These are phyloP conservation scores for Euproctis similis DNA, from an alignment of 2,888 invertebrate species.

Conservation along the genomic window DNA sequence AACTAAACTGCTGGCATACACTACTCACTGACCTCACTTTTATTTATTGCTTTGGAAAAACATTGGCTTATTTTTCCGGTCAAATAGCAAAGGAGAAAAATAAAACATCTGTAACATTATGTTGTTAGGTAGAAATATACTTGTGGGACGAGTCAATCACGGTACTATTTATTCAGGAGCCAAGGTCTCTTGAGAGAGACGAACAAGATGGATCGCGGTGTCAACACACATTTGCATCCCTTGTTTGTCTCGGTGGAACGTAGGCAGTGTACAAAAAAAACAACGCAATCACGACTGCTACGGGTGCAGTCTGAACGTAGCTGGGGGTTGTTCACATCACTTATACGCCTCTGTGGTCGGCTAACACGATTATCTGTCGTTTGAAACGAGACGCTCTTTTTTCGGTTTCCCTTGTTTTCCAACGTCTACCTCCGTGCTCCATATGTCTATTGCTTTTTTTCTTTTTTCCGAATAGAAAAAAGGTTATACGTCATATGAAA, in stretches of 20 bases:
- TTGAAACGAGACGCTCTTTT: conserved; percentile 69
- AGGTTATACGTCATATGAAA: conserved; percentile 73
- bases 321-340: conserved; percentile 55
- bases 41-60: conserved; percentile 39
- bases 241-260: conserved; percentile 69
- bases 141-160: conserved; percentile 61
- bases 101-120: conserved; percentile 50
- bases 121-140: conserved; percentile 52
- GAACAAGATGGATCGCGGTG: conserved; percentile 74
- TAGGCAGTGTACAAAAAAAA: conserved; percentile 68
- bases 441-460: too few relatives aligned
- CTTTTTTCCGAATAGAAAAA: conserved; percentile 73
- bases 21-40: conserved; percentile 45
- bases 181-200: conserved; percentile 67
- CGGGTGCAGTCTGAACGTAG: conserved; percentile 53
- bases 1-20: conserved; percentile 57
- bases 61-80: conserved; percentile 37
- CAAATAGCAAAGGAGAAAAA: conserved; percentile 34
- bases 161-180: conserved; percentile 62
- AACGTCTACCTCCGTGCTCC: conserved; percentile 68
- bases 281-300: conserved; percentile 60
- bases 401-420: conserved; percentile 71
- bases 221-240: conserved; percentile 76
- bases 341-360: conserved; percentile 66
- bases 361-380: conserved; percentile 75